Base-by-base conservation (phyloP, 1,140 invertebrate species). In the Drosophila guanche region DNA sequence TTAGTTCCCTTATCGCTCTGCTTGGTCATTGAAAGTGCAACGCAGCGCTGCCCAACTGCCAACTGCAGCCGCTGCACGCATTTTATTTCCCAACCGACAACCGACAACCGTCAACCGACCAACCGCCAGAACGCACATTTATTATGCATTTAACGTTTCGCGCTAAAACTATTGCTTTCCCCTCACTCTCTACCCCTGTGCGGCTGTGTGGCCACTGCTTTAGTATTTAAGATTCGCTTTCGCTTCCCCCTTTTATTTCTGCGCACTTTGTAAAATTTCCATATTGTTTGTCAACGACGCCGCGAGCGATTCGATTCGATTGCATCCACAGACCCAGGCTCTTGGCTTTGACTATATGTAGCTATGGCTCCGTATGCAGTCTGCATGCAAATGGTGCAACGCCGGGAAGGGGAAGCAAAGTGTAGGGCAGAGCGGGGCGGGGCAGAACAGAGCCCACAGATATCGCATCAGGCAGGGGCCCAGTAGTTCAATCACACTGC, bases 131-230 rank as follows among this genome's bases (percentile, higher is more conserved):
- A 71, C 78, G 50, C 83, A 77, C 78, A 88, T 88, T 88, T 88
- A 79, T 88, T 88, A 88, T 88, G 83, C 83, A 88, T 88, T 88
- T 88, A 88, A 79, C 83, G 83, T 88, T 76, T 65, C 65, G 73
- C 53, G 60, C 45, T 72, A 58, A 47, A 79, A 66, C 70, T 58
- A 56, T 60, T 52, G 33, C 29, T 7, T 10, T 46, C 42, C n/a
- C 42, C 12, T 14, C 6, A n/a, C 7, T 14, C 29, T 45, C 27
- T 4, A 1, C 4, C 8, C 4, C 0, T 20, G 16, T 20, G 16
- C 16, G 16, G 16, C 16, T 20, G 16, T 20, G 16, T 1, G 7
- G 14, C 16, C 43, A 6, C n/a, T n/a, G 3, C 27, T 4, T 29
- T 43, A 60, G 16, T 60, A 56, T 29, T 57, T 69, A 68, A 68